Base-by-base conservation (phyloP, 1,140 invertebrate genomes). In the Drosophila chauvacae region DNA sequence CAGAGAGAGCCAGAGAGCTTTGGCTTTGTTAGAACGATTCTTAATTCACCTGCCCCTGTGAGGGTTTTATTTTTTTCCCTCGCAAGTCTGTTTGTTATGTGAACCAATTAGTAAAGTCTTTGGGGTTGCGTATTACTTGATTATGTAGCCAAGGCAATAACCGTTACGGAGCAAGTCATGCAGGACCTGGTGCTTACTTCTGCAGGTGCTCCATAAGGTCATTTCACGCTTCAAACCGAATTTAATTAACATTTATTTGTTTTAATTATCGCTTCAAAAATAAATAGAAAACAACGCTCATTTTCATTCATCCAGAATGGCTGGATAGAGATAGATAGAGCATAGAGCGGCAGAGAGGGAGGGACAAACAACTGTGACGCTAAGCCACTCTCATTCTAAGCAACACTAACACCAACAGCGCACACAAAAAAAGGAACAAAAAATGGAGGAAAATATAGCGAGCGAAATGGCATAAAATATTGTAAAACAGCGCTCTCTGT, bases 181-280 rank as follows among this genome's bases (percentile, higher is more conserved):
- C 28, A 28, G 20, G n/a, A 51, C 30, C 66, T 39, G 39, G 14
- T 23, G 42, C 30, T 33, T 41, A 26, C 33, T n/a, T 20, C 35
- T 20, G 20, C 28, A 45, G 70, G 30, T 72, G 28, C 14, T 23
- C 45, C 23, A 28, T 35, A 33, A 28, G 23, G 53, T 45, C 30
- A 23, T 77, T 60, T 69, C 18, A 42, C 57, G 63, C 42, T 60
- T 28, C n/a, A 41, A 66, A 47, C 51, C 60, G 65, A 71, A 78
- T 78, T 78, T 78, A 69, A 78, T 78, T 78, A 78, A 78, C 76
- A 78, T 78, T 78, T 78, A 78, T 78, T 78, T 71, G 75, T 63
- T 78, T 78, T 78, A 78, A 78, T 78, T 78, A 78, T 63, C 48
- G 59, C 45, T 44, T 63, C 14, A 47, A 42, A 70, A 72, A 26